Base-by-base conservation (phyloP, 2,888 invertebrate species). In the Drosophila pseudotalamancana region DNA sequence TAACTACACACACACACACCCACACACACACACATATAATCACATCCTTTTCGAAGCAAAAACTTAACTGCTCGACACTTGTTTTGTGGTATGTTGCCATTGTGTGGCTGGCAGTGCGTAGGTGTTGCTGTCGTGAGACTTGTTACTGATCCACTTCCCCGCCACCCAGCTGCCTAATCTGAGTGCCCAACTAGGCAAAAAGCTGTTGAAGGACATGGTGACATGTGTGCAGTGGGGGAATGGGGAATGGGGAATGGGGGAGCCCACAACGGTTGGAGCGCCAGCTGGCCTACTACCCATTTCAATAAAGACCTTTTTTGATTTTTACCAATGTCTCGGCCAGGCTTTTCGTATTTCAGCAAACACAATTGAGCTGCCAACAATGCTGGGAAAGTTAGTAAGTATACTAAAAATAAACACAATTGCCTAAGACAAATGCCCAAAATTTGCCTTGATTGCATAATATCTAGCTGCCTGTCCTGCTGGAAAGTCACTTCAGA, bases 1-100 rank as follows among this genome's bases (percentile, higher is more conserved):
- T 75, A 68, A 81, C 81, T 84, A 81, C 77, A 34, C 32, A 43
- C 43, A 29, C 66, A 14, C 55, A 32, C 39, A 19, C 46, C 11
- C 43, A n/a, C 27, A 5, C 14, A 21, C 45, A 27, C 31, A 35
- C 31, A 18, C 6, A 35, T 12, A 16, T 51, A 63, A 45, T 16
- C 70, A 55, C 37, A 61, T 59, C 57, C 54, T 65, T 65, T 73
- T 42, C 6, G 46, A 53, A 60, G 66, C 76, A 86, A 83, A 81
- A 86, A 81, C 87, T 81, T 86, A 81, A 81, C 80, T 86, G 81
- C 77, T 61, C 73, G 84, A 81, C 81, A 81, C 81, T 81, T 81
- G 81, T 81, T 81, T 83, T 81, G 81, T 86, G 87, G 87, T 79
- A 68, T 86, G 87, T 83, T 73, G 84, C 62, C 61, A 83, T 72